These are phyloP conservation scores for Heterocephalus glaber DNA, from an alignment of 2,113 vertebrate genomes.

Conservation along the genomic window DNA sequence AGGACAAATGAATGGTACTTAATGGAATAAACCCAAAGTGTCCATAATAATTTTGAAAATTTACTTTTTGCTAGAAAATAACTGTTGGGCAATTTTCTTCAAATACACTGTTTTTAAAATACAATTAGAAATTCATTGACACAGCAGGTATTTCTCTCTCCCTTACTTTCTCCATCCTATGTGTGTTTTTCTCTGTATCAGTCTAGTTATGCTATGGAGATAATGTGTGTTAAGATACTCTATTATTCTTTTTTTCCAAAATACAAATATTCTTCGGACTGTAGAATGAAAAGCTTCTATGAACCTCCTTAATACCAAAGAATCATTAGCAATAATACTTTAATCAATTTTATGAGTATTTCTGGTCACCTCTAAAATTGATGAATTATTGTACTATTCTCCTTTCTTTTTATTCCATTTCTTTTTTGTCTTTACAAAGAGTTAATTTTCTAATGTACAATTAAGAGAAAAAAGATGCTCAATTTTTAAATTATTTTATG, in stretches of 20 bases:
- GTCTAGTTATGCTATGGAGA: not conserved
- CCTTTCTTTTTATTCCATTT: conserved; percentile 18
- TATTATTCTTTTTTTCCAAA: not conserved
- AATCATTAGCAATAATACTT: conserved; percentile 50
- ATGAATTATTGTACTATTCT: not conserved
- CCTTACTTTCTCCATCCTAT: not conserved
- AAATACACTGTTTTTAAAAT: not conserved
- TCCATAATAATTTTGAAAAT: not conserved
- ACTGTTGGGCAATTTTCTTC: not conserved
- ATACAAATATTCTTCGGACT: not conserved
- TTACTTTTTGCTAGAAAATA: not conserved
- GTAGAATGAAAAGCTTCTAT: not conserved
- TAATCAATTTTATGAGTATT: conserved; percentile 37
- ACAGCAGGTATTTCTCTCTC: not conserved
- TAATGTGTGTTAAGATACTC: not conserved
- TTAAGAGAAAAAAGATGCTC: conserved; percentile 33
- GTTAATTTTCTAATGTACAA: conserved; percentile 52
- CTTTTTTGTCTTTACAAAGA: conserved; percentile 33
- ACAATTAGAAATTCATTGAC: not conserved
- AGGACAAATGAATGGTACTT: not conserved
- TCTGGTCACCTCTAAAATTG: conserved; percentile 47
- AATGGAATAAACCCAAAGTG: conserved; percentile 25
- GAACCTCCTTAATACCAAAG: not conserved
- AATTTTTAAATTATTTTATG: conserved; percentile 48
- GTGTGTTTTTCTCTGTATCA: not conserved